These are phyloP conservation scores for Dromococcyx pavoninus DNA, from an alignment of 2,797 vertebrate species.

Conservation along the genomic window DNA sequence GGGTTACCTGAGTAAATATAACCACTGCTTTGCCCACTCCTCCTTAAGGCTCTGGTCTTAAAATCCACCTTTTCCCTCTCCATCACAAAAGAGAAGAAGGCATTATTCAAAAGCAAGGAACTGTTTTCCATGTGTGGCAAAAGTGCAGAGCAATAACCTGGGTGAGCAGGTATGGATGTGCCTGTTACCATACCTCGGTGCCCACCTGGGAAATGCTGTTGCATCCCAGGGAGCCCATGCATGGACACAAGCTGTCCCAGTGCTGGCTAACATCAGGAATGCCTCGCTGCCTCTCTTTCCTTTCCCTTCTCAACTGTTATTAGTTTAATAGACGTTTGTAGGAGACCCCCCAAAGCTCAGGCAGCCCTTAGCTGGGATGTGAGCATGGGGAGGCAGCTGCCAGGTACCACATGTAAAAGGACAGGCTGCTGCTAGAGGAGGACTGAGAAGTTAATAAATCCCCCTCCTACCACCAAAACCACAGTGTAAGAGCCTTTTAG, in stretches of 20 bases:
- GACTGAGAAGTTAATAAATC: neutral
- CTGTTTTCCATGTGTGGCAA: accelerated
- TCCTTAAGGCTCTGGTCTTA: neutral
- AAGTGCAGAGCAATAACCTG: neutral
- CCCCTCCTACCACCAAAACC: neutral
- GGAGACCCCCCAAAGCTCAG: neutral
- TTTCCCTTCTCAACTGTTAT: neutral
- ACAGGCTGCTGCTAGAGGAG: neutral
- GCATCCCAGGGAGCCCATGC: accelerated
- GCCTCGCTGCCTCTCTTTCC: neutral
- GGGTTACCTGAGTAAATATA: neutral
- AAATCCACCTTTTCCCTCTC: neutral
- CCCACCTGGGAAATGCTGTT: neutral
- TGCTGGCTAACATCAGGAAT: neutral
- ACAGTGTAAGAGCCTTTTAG: neutral
- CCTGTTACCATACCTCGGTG: neutral
- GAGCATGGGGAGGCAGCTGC: neutral
- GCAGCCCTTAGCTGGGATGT: neutral
- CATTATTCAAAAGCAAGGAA: neutral
- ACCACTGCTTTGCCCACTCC: neutral
- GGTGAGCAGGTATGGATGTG: neutral
- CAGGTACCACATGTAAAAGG: neutral
- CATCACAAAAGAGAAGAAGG: neutral
- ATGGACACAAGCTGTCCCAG: neutral
- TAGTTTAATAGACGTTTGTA: neutral